phyloP scores from a whole-genome alignment of 1,140 invertebrate genomes.

The Leguminivora glycinivorella region DNA sequence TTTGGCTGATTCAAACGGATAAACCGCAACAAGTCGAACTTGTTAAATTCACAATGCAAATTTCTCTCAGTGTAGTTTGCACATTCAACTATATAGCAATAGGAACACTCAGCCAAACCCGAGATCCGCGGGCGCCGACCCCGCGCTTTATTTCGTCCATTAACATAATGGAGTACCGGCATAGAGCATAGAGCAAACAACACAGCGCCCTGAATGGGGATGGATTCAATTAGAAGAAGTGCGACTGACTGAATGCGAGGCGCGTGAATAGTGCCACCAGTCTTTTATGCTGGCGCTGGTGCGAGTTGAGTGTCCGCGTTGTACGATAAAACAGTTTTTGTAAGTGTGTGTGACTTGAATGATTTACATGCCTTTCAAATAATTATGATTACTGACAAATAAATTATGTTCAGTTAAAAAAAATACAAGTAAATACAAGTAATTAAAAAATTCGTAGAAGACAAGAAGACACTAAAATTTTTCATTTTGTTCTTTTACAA shows the following conservation, averaged over 20 bases:
- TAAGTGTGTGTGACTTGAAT: background rate
- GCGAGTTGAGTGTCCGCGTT: background rate
- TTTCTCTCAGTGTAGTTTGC: too few relatives aligned
- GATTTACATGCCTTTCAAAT: too few relatives aligned
- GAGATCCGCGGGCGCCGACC: background rate
- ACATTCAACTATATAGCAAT: too few relatives aligned
- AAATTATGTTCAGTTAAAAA: too few relatives aligned
- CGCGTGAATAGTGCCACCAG: slow-evolving; percentile 12
- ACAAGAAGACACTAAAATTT: too few relatives aligned
- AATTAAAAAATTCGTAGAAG: too few relatives aligned
- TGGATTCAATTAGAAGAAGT: slow-evolving; percentile 28
- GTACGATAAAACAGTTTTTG: background rate
- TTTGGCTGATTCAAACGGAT: too few relatives aligned
- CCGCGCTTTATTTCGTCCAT: slow-evolving; percentile 11
- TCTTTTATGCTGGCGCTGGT: background rate
- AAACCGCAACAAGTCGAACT: too few relatives aligned
- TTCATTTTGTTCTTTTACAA: too few relatives aligned
- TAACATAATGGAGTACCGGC: slow-evolving; percentile 23
- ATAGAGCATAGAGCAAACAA: background rate
- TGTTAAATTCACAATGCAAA: too few relatives aligned
- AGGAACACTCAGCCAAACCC: background rate
- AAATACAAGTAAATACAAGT: too few relatives aligned
- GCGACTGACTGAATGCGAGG: slow-evolving; percentile 14
- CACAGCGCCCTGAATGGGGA: background rate
- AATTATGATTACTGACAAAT: too few relatives aligned